phyloP scores from a whole-genome alignment of 35 echinoderm and acorn worm genomes.

The Stichopus chloronotus region DNA sequence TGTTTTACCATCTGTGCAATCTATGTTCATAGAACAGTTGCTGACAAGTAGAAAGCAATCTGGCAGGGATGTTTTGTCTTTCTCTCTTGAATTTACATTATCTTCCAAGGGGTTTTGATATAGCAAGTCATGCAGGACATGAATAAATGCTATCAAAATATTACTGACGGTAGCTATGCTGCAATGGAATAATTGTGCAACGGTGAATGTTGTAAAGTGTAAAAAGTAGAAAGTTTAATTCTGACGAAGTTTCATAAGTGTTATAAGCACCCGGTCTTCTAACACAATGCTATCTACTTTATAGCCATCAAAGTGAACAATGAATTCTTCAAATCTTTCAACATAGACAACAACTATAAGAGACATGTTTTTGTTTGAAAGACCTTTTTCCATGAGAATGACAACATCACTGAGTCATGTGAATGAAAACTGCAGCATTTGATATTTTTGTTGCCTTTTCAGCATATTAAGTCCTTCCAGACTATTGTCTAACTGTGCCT shows the following conservation, averaged over 20 bases:
- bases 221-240: background rate
- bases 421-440: too few relatives aligned
- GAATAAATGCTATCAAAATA: conserved; percentile 10
- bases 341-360: conserved; percentile 2
- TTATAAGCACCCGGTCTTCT: background rate
- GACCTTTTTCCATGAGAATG: background rate
- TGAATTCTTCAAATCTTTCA: conserved; percentile 11
- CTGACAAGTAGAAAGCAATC: conserved; percentile 8
- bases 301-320: conserved; percentile 9
- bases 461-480: background rate
- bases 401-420: conserved; percentile 1
- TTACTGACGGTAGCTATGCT: conserved; percentile 26
- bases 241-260: background rate
- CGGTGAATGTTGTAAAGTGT: background rate
- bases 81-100: conserved; percentile 43
- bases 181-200: conserved; percentile 22
- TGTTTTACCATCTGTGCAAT: conserved; percentile 22
- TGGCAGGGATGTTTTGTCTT: conserved; percentile 21
- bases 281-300: background rate
- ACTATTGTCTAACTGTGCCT: background rate
- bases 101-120: conserved; percentile 12
- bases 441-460: too few relatives aligned
- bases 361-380: too few relatives aligned
- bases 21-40: conserved; percentile 22
- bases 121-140: conserved; percentile 22